Base-by-base conservation (phyloP, 2,113 vertebrate species). In the Micronisus gabar region DNA sequence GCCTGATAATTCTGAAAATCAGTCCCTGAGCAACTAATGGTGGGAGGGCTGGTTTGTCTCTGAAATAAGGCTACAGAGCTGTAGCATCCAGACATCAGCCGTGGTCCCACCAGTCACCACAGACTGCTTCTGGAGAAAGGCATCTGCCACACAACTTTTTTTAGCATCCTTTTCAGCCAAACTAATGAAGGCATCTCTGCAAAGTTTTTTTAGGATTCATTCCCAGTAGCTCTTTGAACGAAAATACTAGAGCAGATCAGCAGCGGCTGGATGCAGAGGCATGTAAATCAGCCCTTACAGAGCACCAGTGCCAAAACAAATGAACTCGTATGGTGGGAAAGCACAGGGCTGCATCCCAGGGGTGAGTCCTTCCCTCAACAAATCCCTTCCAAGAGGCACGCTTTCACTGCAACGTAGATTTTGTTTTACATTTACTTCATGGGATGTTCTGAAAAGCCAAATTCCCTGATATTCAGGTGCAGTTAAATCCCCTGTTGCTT, bases 391-490 rank as follows among this genome's bases (percentile, higher is more conserved):
- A 70, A 3, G 53, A 55, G 88, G 16, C 38, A 59, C 7, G 3
- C 3, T 4, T 19, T 25, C 56, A 6, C 45, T 34, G 38, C 81
- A n/a, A 0, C 1, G 0, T 29, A 34, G 3, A 7, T 11, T 43
- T 20, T 21, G 14, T 10, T 30, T 43, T 30, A 26, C 36, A 1
- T 22, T 59, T 74, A 2, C 29, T 11, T 11, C 41, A 1, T 3
- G 41, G n/a, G 17, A 16, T 15, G 41, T 59, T 71, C 50, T 13
- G 55, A 25, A 47, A 62, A 61, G 62, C 27, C 55, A 32, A 7
- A 53, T 26, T 56, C n/a, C 16, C 26, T 9, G 34, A 10, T 32
- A 4, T 9, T 17, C 32, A 23, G 62, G 63, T 38, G 71, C 82
- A 22, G 17, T 7, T 41, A 58, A 18, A 45, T 27, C 20, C 43